Evolutionary conservation across 2,888 invertebrate genomes (phyloP).

Genomic region (Stenotaenia linearis): DNA sequence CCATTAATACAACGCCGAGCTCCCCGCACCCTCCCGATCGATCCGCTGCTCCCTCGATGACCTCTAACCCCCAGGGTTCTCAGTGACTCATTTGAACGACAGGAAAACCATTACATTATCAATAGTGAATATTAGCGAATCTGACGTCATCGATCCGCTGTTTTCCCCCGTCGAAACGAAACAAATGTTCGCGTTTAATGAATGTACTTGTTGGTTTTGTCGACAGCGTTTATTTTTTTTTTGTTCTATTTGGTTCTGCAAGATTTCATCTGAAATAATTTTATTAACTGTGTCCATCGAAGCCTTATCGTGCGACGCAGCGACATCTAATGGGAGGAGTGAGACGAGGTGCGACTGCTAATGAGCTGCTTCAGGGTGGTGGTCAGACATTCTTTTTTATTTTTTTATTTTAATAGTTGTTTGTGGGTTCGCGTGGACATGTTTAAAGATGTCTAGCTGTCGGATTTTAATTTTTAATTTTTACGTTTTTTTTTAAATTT

Average conservation of each 20-base stretch:
- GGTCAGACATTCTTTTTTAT: not conserved
- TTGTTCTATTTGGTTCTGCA: not conserved
- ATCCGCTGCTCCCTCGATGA: slow-evolving; percentile 19
- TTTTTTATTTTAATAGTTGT: not conserved
- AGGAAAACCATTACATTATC: slow-evolving; percentile 18
- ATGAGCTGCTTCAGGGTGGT: slow-evolving; percentile 14
- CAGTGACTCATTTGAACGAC: slow-evolving; percentile 24
- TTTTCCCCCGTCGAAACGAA: not conserved
- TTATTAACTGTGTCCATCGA: slow-evolving; percentile 23
- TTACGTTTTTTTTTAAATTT: not conserved
- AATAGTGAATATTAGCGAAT: slow-evolving; percentile 26
- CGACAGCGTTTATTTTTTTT: not conserved
- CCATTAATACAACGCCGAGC: slow-evolving; percentile 24
- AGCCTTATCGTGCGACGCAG: slow-evolving; percentile 2
- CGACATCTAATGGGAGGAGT: slow-evolving; percentile 15
- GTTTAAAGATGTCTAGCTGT: not conserved
- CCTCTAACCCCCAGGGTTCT: slow-evolving; percentile 24
- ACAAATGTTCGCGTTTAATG: not conserved
- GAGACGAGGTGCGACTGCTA: not conserved
- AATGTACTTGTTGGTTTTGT: not conserved
- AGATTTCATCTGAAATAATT: slow-evolving; percentile 1
- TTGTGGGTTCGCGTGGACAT: not conserved
- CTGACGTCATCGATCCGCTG: not conserved
- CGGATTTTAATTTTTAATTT: not conserved
- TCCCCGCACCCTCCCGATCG: not conserved